A percentile compares a stretch with the other conserved stretches of the same genome.
phyloP scores from a whole-genome alignment of 1,140 invertebrate species.

The Ceratina japonica region DNA sequence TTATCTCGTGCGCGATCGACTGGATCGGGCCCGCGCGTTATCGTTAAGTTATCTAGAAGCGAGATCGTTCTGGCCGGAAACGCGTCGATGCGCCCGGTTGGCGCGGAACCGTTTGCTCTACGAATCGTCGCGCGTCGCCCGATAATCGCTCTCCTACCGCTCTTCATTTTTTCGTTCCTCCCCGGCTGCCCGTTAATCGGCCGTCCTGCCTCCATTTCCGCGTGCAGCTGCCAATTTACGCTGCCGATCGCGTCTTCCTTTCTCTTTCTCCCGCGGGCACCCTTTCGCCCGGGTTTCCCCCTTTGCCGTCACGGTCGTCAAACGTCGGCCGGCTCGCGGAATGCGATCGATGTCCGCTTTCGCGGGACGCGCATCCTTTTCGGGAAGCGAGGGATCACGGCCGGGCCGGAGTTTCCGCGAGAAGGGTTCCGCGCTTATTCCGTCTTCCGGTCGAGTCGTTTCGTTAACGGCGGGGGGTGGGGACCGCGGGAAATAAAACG shows the following conservation, averaged over 20 bases:
- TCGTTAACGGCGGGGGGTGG: background rate
- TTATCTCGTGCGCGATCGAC: background rate
- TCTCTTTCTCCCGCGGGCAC: background rate
- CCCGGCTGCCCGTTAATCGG: background rate
- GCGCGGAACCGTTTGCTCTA: constrained; percentile 7
- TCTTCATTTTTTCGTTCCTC: background rate
- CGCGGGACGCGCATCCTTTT: constrained; percentile 20
- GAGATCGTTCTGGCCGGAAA: background rate
- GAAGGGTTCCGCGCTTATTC: background rate
- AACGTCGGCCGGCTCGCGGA: too few relatives aligned
- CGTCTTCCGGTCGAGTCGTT: constrained; percentile 2
- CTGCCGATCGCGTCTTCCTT: background rate
- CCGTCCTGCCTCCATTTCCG: constrained; percentile 17
- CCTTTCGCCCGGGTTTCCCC: constrained; percentile 4
- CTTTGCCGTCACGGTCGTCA: background rate
- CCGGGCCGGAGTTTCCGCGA: background rate
- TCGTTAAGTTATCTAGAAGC: constrained; percentile 11
- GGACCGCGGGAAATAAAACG: constrained; percentile 20
- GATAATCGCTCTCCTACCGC: constrained; percentile 11
- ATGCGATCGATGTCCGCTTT: too few relatives aligned
- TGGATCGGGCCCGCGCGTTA: background rate
- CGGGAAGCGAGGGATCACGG: background rate
- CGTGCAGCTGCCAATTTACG: constrained; percentile 6
- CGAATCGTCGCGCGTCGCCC: background rate
- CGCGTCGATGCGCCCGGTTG: constrained; percentile 6